Evolutionary conservation across 2,888 invertebrate species (phyloP).

Genomic region (Drosophila siamana): DNA sequence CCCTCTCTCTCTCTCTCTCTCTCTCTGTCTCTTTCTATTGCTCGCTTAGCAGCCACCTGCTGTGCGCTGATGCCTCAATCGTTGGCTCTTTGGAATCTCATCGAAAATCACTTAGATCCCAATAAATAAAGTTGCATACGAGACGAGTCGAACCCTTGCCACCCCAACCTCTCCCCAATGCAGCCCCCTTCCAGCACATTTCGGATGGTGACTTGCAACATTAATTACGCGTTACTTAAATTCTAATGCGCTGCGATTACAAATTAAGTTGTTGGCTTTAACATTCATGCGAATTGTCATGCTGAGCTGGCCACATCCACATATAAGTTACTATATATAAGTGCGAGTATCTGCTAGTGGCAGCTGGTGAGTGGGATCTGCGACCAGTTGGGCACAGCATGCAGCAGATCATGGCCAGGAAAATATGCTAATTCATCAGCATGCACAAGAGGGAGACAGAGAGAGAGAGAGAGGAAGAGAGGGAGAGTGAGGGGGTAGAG

Average conservation of each 20-base stretch:
- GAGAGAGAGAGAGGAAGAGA: constrained; percentile 1
- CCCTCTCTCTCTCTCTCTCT: neutral
- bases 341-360: constrained; percentile 26
- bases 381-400: constrained; percentile 73
- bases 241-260: constrained; percentile 85
- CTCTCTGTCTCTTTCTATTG: neutral
- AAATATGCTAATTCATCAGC: constrained; percentile 76
- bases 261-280: constrained; percentile 85
- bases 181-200: constrained; percentile 40
- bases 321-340: neutral
- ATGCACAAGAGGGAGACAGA: constrained; percentile 16
- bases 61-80: constrained; percentile 84
- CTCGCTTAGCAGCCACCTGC: constrained; percentile 73
- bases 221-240: constrained; percentile 86
- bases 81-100: constrained; percentile 82
- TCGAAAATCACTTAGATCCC: constrained; percentile 86
- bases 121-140: constrained; percentile 83
- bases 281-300: constrained; percentile 81
- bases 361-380: constrained; percentile 23
- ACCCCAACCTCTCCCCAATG: constrained; percentile 17
- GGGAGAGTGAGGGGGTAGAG: constrained; percentile 16
- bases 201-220: constrained; percentile 79
- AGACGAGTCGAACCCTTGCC: constrained; percentile 18
- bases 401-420: constrained; percentile 36
- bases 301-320: constrained; percentile 71